Conservation (phyloP, 2,888 invertebrate genomes). For the Liopterus haemorrhoidalis region DNA sequence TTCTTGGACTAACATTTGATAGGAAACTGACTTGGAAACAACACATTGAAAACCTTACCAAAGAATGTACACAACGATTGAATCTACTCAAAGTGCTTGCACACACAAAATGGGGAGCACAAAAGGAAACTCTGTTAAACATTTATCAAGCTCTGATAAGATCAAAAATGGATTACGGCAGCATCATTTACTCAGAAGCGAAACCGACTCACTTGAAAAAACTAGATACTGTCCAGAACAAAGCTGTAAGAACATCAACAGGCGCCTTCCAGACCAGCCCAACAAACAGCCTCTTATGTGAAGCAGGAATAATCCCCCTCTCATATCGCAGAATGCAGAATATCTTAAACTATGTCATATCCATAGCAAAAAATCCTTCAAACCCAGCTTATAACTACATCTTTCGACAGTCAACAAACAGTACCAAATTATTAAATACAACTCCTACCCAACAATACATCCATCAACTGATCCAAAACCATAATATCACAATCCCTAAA, state of each 20-base stretch:
- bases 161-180: slow-evolving; percentile 30
- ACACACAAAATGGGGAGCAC: slow-evolving; percentile 23
- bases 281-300: slow-evolving; percentile 14
- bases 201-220: slow-evolving; percentile 4
- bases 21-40: slow-evolving; percentile 15
- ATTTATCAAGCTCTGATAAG: slow-evolving; percentile 20
- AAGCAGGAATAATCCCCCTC: slow-evolving; percentile 11
- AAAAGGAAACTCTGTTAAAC: slow-evolving; percentile 9
- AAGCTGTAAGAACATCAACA: slow-evolving; percentile 16
- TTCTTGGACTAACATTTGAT: slow-evolving; percentile 13
- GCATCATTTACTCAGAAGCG: slow-evolving; percentile 28
- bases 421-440: no score
- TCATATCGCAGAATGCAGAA: slow-evolving; percentile 4
- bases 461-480: no score
- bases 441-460: no score
- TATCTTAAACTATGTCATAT: background rate
- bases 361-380: no score
- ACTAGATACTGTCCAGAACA: slow-evolving; percentile 25
- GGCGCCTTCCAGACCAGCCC: slow-evolving; percentile 26
- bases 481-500: background rate
- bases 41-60: slow-evolving; percentile 13
- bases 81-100: slow-evolving; percentile 23
- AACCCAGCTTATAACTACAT: no score
- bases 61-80: slow-evolving; percentile 16
- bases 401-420: no score